phyloP scores from a whole-genome alignment of 2,797 vertebrate genomes.

The Syncerus caffer region DNA sequence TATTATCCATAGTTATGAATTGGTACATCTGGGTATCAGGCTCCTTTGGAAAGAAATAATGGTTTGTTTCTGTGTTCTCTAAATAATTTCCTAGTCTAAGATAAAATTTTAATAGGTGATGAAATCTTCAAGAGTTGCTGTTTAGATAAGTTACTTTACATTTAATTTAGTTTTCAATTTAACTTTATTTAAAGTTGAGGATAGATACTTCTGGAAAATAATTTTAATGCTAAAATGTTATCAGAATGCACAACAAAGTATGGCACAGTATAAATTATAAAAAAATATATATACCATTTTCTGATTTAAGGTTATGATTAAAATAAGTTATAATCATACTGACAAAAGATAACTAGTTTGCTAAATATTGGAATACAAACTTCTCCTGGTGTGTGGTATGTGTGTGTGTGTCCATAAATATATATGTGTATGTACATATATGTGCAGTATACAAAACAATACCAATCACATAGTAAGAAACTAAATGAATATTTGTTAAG shows the following conservation, averaged over 20 bases:
- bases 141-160: neutral
- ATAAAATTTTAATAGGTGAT: neutral
- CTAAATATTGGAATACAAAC: neutral
- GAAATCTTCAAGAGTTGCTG: neutral
- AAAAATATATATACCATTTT: neutral
- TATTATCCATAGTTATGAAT: neutral
- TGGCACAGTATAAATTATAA: neutral
- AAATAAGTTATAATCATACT: neutral
- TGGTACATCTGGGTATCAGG: neutral
- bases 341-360: neutral
- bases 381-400: neutral
- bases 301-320: neutral
- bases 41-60: neutral
- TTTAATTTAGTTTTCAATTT: neutral
- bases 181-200: neutral
- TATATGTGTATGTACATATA: neutral
- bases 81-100: neutral
- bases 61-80: neutral
- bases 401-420: neutral
- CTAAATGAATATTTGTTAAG: neutral
- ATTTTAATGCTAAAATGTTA: neutral
- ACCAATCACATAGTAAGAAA: neutral
- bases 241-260: neutral
- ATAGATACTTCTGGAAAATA: neutral
- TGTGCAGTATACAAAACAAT: neutral